Percentiles rank a stretch among this genome's conserved stretches.
Evolutionary conservation across 2,797 vertebrate species (phyloP).

Genomic region (Nannoperca obscura): DNA sequence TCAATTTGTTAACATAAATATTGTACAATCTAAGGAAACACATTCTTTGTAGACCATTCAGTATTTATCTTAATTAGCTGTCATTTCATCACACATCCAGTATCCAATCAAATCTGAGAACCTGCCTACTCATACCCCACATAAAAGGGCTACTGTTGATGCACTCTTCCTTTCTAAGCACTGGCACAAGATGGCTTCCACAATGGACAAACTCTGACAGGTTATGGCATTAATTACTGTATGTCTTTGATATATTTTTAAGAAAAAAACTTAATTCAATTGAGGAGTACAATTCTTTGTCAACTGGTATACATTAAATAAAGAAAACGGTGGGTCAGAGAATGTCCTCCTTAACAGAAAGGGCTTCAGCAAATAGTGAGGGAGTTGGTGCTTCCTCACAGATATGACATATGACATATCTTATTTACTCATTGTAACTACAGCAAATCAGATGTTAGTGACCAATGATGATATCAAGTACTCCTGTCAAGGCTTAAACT

Average conservation of each 20-base stretch:
- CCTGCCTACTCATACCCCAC: background rate
- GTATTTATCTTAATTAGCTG: background rate
- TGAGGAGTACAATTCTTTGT: background rate
- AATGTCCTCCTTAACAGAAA: no score
- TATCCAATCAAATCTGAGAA: background rate
- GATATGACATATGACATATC: no score
- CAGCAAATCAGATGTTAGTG: background rate
- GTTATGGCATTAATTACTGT: background rate
- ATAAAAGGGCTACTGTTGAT: background rate
- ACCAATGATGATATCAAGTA: background rate
- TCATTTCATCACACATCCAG: background rate
- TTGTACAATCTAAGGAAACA: background rate
- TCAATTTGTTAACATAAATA: background rate
- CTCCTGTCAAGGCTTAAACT: background rate
- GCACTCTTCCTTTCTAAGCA: background rate
- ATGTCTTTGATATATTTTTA: background rate
- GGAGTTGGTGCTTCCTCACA: slow-evolving; percentile 12
- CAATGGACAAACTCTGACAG: background rate
- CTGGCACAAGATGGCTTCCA: background rate
- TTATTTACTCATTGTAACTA: background rate
- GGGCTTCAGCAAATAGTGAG: no score
- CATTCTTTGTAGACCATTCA: background rate
- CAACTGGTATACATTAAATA: no score
- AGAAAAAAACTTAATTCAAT: background rate
- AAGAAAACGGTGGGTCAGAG: no score